Conservation (phyloP, 2,113 vertebrate genomes). For the Rattus norvegicus region GRCr8 NC_086035.1:19471001-19471500, state of each 20-base stretch:
- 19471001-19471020: background rate
- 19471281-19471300: slow-evolving; percentile 39
- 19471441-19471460: background rate
- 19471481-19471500: background rate
- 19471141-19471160: background rate
- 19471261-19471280: background rate
- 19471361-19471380: background rate
- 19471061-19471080: background rate
- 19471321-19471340: slow-evolving; percentile 41
- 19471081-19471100: background rate
- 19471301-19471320: slow-evolving; percentile 36
- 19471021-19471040: background rate
- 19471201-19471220: background rate
- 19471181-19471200: background rate
- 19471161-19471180: slow-evolving; percentile 36
- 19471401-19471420: no score
- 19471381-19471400: slow-evolving; percentile 9
- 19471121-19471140: background rate
- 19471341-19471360: background rate
- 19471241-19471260: slow-evolving; percentile 37
- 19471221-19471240: background rate
- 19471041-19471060: background rate
- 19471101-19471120: background rate
- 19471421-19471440: slow-evolving; percentile 43
- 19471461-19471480: background rate